Base-by-base conservation (phyloP, 2,888 invertebrate species). In the Nezara viridula region DNA sequence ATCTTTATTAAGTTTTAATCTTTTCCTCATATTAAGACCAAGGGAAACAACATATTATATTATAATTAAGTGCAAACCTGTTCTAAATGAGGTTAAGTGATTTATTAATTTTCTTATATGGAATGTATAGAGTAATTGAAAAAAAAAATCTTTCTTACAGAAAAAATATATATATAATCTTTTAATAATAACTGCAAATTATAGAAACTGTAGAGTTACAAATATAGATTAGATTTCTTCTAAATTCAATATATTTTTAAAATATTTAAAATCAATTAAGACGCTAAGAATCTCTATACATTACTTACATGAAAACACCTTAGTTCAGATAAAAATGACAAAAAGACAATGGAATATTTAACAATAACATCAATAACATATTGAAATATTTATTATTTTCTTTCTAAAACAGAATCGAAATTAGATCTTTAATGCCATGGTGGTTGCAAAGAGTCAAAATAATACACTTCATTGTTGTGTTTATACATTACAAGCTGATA, bases 1-100 rank as follows among this genome's bases (percentile, higher is more conserved):
- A 66, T 88, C 77, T 81, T 88, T 81, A 85, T 4, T 52, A 88
- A 52, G 37, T 88, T 88, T 27, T 88, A 50, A 77, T 88, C 49
- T 88, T 77, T 77, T 88, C 88, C 88, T 73, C 66, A 77, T 49
- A 73, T 47, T 81, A 88, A 88, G 77, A 88, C 81, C 77, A 88
- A 88, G 81, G 81, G 77, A 88, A 81, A 88, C 27, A 27, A 88
- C 81, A 88, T 88, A 88, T 88, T 52, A 32, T 27, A 32, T 66
- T n/a, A 24, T 47, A 27, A 66, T n/a, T 88, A 88, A 88, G 88
- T 40, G 55, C 49, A 77, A 77, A 77, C 5, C 40, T 77, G 32
- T 37, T 40, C 77, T 77, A 77, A 40, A 40, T 77, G 40, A 77
- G 77, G 32, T 60, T 60, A 77, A 77, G 37, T 37, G 77, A 40